Evolutionary conservation across 2,797 vertebrate genomes (phyloP), one percentile per base, ranked within the genome.

Genomic region (Hybognathus amarus): DNA sequence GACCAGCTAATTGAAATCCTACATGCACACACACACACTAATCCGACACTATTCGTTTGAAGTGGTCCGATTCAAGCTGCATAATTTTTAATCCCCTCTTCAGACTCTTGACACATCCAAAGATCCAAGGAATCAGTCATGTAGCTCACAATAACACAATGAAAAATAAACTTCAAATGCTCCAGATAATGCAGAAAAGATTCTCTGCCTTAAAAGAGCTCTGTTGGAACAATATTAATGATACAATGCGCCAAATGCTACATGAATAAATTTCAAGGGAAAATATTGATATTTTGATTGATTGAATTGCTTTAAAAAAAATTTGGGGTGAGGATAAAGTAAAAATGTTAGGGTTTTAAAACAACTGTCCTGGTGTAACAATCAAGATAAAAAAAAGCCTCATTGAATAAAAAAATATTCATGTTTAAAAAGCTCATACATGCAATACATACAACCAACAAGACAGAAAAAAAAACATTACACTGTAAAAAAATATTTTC

Each of bases 71-170:
- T 84, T 89, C 88, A 87, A n/a, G 85, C 85, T 88, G 87, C 85
- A 87, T 89, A 89, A 89, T 90, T 89, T 86, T 86, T 89, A 92
- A 92, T 90, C 88, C 85, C 71, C 84, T 87, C 84, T 86, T 67
- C 71, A 83, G 77, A 66, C 86, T 74, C 68, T 87, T 81, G 85
- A 85, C 85, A 61, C 87, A 86, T 73, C 47, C 13, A 54, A 85
- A 88, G 84, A 88, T 85, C 81, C 79, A 73, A 77, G 67, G 77
- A 87, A 90, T 83, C 80, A 87, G 52, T 30, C 67, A 30, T 76
- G 66, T 85, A 84, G 81, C 77, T 85, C 71, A 82, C 59, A 67
- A 59, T 67, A 79, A 79, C 80, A 68, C 75, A 77, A 64, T 67
- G 71, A 5, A 59, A 42, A 70, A 67, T 10, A 47, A 30, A 47